Evolutionary conservation across 2,888 invertebrate genomes (phyloP).

Genomic region (Drosophila phalerata): DNA sequence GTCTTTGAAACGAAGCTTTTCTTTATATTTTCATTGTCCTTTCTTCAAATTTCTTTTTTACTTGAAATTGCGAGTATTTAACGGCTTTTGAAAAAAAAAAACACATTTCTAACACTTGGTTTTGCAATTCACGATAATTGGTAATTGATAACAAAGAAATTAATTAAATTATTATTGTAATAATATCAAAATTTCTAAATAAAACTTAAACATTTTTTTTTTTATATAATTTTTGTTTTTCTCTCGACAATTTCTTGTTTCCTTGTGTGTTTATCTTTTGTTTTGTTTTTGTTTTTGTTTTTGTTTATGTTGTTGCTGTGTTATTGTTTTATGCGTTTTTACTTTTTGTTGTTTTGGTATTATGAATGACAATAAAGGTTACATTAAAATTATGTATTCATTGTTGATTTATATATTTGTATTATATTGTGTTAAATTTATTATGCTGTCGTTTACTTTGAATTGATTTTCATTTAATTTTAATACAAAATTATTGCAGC

Average conservation of each 20-base stretch:
- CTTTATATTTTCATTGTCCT: conserved; percentile 1
- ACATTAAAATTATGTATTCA: conserved; percentile 55
- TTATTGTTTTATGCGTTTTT: conserved; percentile 1
- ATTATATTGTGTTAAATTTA: conserved; percentile 41
- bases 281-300: conserved; percentile 13
- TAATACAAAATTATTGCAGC: conserved; percentile 55
- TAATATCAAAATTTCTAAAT: conserved; percentile 63
- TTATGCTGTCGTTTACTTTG: conserved; percentile 38
- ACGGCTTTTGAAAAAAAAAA: conserved; percentile 9
- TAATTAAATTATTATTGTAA: conserved; percentile 58
- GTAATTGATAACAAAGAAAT: conserved; percentile 55
- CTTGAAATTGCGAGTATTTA: conserved; percentile 25
- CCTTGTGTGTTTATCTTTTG: conserved; percentile 12
- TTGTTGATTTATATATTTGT: conserved; percentile 28
- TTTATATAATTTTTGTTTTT: conserved; percentile 8
- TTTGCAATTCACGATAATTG: conserved; percentile 34
- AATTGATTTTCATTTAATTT: conserved; percentile 45
- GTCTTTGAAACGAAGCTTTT: not conserved
- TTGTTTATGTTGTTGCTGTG: conserved; percentile 3
- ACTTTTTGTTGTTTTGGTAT: conserved; percentile 15
- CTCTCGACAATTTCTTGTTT: conserved; percentile 39
- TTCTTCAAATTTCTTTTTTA: not conserved
- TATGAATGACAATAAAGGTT: conserved; percentile 59
- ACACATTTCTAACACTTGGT: conserved; percentile 33
- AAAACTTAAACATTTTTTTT: conserved; percentile 50